Base-by-base conservation (phyloP, 1,140 invertebrate genomes). In the Heterodera schachtii region DNA sequence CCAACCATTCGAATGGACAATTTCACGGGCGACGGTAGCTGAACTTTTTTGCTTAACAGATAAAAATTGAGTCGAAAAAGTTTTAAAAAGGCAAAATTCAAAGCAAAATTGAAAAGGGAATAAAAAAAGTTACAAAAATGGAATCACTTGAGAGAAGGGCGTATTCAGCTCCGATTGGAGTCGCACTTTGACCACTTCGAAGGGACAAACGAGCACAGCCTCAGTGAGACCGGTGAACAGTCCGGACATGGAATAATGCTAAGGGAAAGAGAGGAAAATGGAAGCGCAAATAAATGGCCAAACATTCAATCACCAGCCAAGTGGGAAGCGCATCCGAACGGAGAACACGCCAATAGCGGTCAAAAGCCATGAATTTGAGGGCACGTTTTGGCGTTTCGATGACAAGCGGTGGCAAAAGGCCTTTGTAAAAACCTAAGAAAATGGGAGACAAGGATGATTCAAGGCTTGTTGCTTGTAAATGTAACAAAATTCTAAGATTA, bases 351-450 rank as follows among this genome's bases (percentile, higher is more conserved):
- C 76, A 47, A 41, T 95, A 96, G 90, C 95, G 94, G 90, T 96
- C 95, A 91, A 96, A 97, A 43, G 94, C 94, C 84, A 95, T 93
- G 91, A 96, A 97, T 92, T 97, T 97, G 0, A 95, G 93, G 71
- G 95, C 95, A 88, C 95, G 90, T 91, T 97, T 97, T 5, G 95
- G 96, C 46, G 95, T 97, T 92, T 97, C 95, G 21, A 94, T 95
- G 79, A 96, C 88, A 87, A 97, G 93, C 11, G 95, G 95, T 4
- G 95, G 95, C 82, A 97, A 85, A 85, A 97, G 95, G 80, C 95
- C 95, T 92, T 96, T 78, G 69, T 78, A 78, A n/a, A 78, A 78
- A 41, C 76, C 76, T 78, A 46, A 75, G 16, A 9, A 16, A 73
- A 52, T 52, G 11, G 49, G 49, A 52, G 11, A 52, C 49, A n/a